A percentile compares a stretch with the other conserved stretches of the same genome.
These are phyloP conservation scores for Thyatira batis DNA, from an alignment of 2,888 invertebrate species.

Conservation along the genomic window DNA sequence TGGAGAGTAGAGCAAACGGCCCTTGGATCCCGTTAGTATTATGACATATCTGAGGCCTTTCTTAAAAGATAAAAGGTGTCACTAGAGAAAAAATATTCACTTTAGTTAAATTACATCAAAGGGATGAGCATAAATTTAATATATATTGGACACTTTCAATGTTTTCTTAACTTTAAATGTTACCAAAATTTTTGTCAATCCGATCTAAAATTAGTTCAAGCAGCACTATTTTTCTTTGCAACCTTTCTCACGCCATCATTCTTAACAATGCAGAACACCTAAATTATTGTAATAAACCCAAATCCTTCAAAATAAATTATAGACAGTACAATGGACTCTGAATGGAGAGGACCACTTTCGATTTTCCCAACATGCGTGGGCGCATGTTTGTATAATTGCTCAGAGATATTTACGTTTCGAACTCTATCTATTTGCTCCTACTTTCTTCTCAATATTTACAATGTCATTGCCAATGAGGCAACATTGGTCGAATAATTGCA, in stretches of 20 bases:
- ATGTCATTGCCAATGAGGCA: neutral
- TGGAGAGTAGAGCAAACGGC: neutral
- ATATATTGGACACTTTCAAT: too few relatives aligned
- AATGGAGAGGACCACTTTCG: slow-evolving; percentile 32
- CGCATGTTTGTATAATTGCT: slow-evolving; percentile 26
- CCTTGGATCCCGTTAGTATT: neutral
- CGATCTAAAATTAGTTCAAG: too few relatives aligned
- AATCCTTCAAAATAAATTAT: neutral
- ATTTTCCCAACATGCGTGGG: slow-evolving; percentile 36
- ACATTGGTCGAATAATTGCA: neutral
- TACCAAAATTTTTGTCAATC: too few relatives aligned
- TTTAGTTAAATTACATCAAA: too few relatives aligned
- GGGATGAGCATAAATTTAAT: too few relatives aligned
- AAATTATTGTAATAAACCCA: neutral
- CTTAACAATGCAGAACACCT: neutral
- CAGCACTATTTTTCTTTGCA: neutral
- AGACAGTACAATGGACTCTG: neutral
- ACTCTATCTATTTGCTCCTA: neutral
- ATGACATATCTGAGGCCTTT: neutral
- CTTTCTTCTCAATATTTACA: slow-evolving; percentile 1
- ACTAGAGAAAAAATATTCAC: neutral
- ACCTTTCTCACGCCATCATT: neutral
- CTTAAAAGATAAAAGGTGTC: neutral
- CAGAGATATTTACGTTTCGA: slow-evolving; percentile 14
- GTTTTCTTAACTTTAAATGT: too few relatives aligned